These are phyloP conservation scores for Pavo muticus DNA, from an alignment of 2,113 vertebrate genomes.

Conservation along the genomic window DNA sequence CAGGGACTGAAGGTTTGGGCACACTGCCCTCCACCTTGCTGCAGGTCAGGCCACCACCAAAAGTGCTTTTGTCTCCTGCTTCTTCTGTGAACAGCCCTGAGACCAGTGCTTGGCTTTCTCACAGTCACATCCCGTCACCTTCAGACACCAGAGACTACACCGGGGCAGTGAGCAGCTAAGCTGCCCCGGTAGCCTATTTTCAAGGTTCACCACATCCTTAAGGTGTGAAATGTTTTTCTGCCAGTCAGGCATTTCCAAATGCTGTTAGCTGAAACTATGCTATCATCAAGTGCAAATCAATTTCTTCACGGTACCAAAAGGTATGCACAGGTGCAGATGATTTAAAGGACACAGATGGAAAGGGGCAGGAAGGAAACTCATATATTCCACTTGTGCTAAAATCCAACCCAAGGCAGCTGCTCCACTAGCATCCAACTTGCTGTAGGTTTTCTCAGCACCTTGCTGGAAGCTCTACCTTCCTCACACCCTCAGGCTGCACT, in stretches of 20 bases:
- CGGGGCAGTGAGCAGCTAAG: neutral
- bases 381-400: neutral
- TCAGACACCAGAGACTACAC: neutral
- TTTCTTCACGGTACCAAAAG: neutral
- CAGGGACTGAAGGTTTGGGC: neutral
- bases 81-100: neutral
- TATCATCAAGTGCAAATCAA: neutral
- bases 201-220: conserved; percentile 57
- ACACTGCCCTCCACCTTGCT: neutral
- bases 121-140: neutral
- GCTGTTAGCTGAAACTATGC: conserved; percentile 36
- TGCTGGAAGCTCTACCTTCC: neutral
- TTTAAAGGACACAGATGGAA: neutral
- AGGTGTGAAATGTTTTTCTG: neutral
- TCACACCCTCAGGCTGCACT: neutral
- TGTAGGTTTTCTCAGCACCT: neutral
- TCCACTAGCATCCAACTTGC: neutral
- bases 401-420: neutral
- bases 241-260: conserved; percentile 32
- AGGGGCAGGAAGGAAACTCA: neutral
- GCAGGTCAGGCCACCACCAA: neutral
- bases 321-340: neutral
- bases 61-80: neutral
- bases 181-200: neutral
- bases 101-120: neutral